Evolutionary conservation across 2,113 vertebrate genomes (phyloP), one percentile per base, ranked within the genome.

Genomic region (Redunca redunca): DNA sequence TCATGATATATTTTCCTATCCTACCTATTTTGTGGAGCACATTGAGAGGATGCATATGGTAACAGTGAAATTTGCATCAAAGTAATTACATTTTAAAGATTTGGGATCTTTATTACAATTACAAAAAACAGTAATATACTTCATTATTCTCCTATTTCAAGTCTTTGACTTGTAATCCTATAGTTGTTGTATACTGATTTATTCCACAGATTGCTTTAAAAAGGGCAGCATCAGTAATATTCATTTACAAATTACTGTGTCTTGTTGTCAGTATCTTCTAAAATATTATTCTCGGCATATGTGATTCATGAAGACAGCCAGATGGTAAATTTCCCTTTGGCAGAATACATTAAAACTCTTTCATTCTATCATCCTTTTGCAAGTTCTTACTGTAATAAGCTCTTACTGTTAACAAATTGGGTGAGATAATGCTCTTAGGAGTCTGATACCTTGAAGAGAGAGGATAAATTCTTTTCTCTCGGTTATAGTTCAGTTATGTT

Each of bases 251-350:
- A 97, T 98, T 93, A 97, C 97, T 97, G 71, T 33, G 83, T 96
- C 52, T 98, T 97, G 40, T 97, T 98, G 94, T 98, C 97, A 98
- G 96, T 60, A 58, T 97, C 94, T 95, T 98, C 55, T 48, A 98
- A 99, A 98, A 98, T 98, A 98, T 91, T 98, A 83, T 95, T 94
- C 88, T 98, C 88, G 97, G 97, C 94, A 98, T 98, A 98, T 97
- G 97, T 95, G 97, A 98, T 95, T 98, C 96, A 97, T 97, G 93
- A 97, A 98, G 95, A 94, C 94, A 98, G 80, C 95, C 57, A 98
- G 97, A 77, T 96, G 97, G 95, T 98, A 98, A 98, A 98, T 98
- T 97, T 98, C 97, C 91, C 88, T 96, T 87, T 95, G 96, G 97
- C 84, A 97, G 98, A 98, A 85, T 87, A 46, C 71, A 98, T 97